These are phyloP conservation scores for Melieria crassipennis DNA, from an alignment of 2,888 invertebrate genomes.

Conservation along the genomic window DNA sequence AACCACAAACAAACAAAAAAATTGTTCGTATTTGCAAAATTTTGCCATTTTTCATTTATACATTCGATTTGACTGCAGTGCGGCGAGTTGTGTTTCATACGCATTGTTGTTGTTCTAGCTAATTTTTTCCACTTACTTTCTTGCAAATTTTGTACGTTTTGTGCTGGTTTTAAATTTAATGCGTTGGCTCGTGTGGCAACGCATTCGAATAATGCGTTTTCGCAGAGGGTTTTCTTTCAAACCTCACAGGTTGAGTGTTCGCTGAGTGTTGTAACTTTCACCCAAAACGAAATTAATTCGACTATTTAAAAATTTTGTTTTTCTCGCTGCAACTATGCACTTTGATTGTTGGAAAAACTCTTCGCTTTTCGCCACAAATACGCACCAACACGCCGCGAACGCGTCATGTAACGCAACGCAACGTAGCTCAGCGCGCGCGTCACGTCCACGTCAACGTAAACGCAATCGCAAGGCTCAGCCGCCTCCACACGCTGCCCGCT, in stretches of 20 bases:
- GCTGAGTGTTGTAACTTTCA: too few relatives aligned
- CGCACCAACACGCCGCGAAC: neutral
- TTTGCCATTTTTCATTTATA: neutral
- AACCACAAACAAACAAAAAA: neutral
- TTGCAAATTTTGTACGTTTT: neutral
- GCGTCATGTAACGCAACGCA: slow-evolving; percentile 1
- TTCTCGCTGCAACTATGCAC: too few relatives aligned
- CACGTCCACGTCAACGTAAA: neutral
- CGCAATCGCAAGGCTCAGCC: too few relatives aligned
- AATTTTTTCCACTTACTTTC: neutral
- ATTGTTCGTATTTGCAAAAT: neutral
- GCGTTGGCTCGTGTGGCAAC: slow-evolving; percentile 37
- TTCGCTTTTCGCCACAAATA: neutral
- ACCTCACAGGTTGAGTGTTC: too few relatives aligned
- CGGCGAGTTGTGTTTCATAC: too few relatives aligned
- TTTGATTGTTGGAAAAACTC: too few relatives aligned
- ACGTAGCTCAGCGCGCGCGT: neutral
- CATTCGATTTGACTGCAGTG: too few relatives aligned
- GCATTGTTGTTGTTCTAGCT: too few relatives aligned
- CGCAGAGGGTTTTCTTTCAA: slow-evolving; percentile 2
- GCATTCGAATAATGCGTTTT: slow-evolving; percentile 40
- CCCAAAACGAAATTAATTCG: too few relatives aligned
- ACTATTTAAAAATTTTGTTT: too few relatives aligned
- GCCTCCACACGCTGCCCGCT: too few relatives aligned
- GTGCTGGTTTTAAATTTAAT: slow-evolving; percentile 37